Conservation (phyloP, 2,113 vertebrate genomes). For the Engraulis encrasicolus region DNA sequence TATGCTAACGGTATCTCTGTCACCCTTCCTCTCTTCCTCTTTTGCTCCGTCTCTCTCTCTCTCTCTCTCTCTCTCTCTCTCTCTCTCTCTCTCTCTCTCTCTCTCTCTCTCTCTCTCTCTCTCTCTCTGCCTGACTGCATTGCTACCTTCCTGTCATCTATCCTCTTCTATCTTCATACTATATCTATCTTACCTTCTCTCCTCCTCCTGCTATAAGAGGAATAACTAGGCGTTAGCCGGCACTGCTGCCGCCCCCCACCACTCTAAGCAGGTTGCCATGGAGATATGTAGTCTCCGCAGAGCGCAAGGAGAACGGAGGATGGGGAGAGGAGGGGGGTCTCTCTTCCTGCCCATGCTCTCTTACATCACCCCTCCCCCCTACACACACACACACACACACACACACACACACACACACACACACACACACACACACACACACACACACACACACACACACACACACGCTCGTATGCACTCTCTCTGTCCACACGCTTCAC, state of each 20-base stretch:
- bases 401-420: neutral
- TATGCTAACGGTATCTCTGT: no score
- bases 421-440: slow-evolving; percentile 5
- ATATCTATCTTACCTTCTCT: neutral
- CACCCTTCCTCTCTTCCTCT: no score
- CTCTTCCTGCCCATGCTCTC: slow-evolving; percentile 63
- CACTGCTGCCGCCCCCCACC: slow-evolving; percentile 35
- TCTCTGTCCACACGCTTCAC: neutral
- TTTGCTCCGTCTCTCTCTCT: no score
- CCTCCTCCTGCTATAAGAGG: neutral
- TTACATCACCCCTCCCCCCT: slow-evolving; percentile 66
- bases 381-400: slow-evolving; percentile 29
- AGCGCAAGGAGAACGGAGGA: neutral
- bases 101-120: no score
- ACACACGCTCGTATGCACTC: neutral
- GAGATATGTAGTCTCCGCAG: slow-evolving; percentile 48
- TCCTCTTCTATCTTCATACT: neutral
- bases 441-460: slow-evolving; percentile 11
- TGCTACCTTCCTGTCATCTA: no score
- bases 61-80: no score
- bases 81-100: no score
- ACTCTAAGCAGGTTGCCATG: slow-evolving; percentile 68
- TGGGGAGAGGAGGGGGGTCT: slow-evolving; percentile 44
- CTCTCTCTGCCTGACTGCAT: no score
- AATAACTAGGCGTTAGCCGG: slow-evolving; percentile 44